Percentiles rank a stretch among this genome's conserved stretches.
phyloP scores from a whole-genome alignment of 2,113 vertebrate genomes.

The Macaca mulatta region DNA sequence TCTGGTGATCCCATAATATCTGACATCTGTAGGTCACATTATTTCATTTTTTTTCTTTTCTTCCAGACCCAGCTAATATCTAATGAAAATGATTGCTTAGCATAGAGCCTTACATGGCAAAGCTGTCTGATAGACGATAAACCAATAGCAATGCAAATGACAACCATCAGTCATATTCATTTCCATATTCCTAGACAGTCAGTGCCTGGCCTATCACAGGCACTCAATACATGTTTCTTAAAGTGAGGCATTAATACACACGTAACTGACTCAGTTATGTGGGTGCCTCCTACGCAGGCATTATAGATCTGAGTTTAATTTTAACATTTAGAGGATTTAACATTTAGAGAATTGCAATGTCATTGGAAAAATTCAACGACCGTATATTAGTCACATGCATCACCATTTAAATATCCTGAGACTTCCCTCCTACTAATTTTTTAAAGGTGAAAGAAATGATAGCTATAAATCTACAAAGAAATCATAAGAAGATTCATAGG shows the following conservation, averaged over 20 bases:
- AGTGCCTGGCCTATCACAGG: neutral
- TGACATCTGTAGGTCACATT: neutral
- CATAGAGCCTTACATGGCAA: neutral
- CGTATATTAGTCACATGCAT: neutral
- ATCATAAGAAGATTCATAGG: neutral
- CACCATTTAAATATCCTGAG: neutral
- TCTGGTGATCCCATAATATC: neutral
- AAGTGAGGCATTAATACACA: neutral
- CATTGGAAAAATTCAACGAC: neutral
- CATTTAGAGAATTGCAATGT: neutral
- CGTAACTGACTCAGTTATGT: neutral
- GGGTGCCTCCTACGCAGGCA: neutral
- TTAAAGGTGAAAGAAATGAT: neutral
- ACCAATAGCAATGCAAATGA: neutral
- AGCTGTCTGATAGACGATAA: neutral
- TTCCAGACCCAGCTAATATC: neutral
- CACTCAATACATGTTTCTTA: neutral
- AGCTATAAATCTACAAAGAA: neutral
- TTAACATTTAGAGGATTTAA: neutral
- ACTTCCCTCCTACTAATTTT: neutral
- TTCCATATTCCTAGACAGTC: neutral
- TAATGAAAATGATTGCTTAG: neutral
- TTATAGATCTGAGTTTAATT: neutral
- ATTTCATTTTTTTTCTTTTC: neutral
- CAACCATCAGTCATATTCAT: neutral